phyloP scores from a whole-genome alignment of 2,797 vertebrate species.

The Notolepis coatsorum region DNA sequence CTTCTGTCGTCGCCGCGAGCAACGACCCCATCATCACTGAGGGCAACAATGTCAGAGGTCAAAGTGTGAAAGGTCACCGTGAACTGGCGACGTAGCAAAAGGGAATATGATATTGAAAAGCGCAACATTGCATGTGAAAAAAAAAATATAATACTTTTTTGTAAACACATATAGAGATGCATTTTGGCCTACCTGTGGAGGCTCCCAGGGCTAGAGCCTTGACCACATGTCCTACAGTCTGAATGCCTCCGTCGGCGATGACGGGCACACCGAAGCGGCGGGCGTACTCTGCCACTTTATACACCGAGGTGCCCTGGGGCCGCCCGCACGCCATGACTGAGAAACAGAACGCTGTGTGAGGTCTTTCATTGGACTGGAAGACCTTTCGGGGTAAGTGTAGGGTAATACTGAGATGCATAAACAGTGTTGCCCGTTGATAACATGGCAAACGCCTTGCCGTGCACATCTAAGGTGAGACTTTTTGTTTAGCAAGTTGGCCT shows the following conservation, averaged over 20 bases:
- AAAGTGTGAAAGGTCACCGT: background rate
- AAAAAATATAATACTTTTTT: background rate
- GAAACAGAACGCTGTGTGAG: too few species aligned
- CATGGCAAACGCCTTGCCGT: too few species aligned
- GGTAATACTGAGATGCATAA: too few species aligned
- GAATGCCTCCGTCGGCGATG: conserved; percentile 93
- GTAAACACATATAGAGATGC: background rate
- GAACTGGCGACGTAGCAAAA: background rate
- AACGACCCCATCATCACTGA: conserved; percentile 97
- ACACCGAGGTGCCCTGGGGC: conserved; percentile 93
- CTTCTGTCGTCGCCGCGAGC: conserved; percentile 92
- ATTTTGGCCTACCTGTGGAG: conserved; percentile 85
- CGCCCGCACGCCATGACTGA: conserved; percentile 94
- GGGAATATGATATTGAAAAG: background rate
- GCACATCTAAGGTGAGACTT: too few species aligned
- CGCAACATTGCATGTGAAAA: background rate
- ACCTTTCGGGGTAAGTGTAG: too few species aligned
- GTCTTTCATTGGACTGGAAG: too few species aligned
- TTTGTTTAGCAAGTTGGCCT: too few species aligned
- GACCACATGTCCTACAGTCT: conserved; percentile 93
- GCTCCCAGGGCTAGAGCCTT: conserved; percentile 93
- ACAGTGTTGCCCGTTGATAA: too few species aligned
- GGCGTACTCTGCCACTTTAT: conserved; percentile 94
- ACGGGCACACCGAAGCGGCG: conserved; percentile 93
- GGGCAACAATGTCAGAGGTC: background rate